phyloP scores from a whole-genome alignment of 1,140 invertebrate species.

The Euura saliciscinereae region DNA sequence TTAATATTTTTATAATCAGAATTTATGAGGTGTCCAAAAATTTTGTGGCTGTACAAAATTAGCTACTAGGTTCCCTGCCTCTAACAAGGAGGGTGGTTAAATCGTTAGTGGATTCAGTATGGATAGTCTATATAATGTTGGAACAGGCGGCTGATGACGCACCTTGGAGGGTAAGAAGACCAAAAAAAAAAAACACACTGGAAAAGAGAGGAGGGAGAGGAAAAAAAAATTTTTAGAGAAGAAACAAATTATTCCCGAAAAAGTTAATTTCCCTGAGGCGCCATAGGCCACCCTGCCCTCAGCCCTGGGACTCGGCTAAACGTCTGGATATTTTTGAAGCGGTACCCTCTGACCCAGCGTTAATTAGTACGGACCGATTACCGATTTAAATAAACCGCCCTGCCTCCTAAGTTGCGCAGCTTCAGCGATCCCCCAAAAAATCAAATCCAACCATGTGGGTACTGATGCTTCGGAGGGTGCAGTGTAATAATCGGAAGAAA shows the following conservation, averaged over 20 bases:
- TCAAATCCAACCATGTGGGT: too few relatives aligned
- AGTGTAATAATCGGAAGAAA: too few relatives aligned
- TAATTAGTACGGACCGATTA: constrained; percentile 22
- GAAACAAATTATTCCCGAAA: constrained; percentile 12
- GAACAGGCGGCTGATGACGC: constrained; percentile 8
- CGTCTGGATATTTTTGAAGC: constrained; percentile 10
- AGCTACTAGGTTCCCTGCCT: neutral
- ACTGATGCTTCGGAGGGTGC: too few relatives aligned
- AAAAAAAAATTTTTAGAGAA: constrained; percentile 11
- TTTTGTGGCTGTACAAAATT: too few relatives aligned
- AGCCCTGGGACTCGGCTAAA: neutral
- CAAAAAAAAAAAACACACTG: neutral
- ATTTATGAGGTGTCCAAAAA: too few relatives aligned
- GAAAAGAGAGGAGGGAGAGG: constrained; percentile 13
- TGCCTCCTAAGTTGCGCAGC: neutral
- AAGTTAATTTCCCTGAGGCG: constrained; percentile 22
- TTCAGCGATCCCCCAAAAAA: too few relatives aligned
- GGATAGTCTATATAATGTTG: neutral
- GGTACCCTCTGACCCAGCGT: constrained; percentile 20
- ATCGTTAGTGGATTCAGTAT: neutral
- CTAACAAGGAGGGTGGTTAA: neutral
- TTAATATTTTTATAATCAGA: too few relatives aligned
- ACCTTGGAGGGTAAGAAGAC: neutral
- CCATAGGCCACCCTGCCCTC: constrained; percentile 10
- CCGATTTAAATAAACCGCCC: constrained; percentile 21